phyloP scores from a whole-genome alignment of 2,797 vertebrate species.

The Rousettus madagascariensis region DNA sequence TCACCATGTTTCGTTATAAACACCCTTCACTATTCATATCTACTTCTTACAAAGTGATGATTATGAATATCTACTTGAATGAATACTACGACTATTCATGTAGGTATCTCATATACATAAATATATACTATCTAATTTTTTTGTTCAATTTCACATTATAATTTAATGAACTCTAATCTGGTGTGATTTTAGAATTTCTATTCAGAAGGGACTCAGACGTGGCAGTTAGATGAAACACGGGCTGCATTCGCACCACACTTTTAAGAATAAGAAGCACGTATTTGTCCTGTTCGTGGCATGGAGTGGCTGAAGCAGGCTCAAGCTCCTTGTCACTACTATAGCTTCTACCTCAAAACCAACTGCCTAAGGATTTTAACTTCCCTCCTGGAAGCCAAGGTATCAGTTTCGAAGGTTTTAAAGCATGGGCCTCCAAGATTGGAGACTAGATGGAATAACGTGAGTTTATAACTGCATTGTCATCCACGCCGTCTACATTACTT shows the following conservation, averaged over 20 bases:
- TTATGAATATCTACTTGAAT: neutral
- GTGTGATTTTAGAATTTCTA: constrained; percentile 44
- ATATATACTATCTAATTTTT: neutral
- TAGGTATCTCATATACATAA: neutral
- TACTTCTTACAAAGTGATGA: neutral
- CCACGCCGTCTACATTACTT: neutral
- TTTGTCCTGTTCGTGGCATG: neutral
- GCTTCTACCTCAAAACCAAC: neutral
- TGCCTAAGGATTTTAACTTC: neutral
- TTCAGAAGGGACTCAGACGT: neutral
- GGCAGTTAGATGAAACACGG: neutral
- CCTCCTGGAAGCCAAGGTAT: neutral
- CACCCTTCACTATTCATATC: neutral
- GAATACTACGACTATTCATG: neutral
- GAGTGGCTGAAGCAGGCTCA: neutral
- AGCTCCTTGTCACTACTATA: neutral
- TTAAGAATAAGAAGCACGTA: neutral
- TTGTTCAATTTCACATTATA: neutral
- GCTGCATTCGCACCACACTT: neutral
- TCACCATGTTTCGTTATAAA: neutral
- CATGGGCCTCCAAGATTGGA: neutral
- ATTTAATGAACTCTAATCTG: neutral
- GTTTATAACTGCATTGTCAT: neutral
- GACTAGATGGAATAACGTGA: neutral
- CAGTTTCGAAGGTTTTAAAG: neutral